Conservation (phyloP, 1,140 invertebrate species). For the Phymorhynchus buccinoides region DNA sequence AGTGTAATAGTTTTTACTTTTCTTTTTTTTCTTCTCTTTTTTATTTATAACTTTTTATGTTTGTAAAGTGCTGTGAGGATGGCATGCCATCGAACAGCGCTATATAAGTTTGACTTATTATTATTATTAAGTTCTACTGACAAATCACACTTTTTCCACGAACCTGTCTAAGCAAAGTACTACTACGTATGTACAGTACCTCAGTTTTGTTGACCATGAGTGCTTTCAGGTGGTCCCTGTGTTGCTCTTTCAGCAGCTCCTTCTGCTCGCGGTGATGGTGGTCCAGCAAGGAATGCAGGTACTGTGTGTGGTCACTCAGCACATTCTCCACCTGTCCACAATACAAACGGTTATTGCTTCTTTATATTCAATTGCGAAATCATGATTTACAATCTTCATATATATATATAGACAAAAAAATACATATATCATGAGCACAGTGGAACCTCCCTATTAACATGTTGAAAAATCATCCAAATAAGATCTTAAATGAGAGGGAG, state of each 20-base stretch:
- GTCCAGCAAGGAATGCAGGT: conserved; percentile 1
- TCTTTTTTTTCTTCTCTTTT: not conserved
- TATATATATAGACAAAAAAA: too few relatives aligned
- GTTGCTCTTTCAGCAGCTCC: not conserved
- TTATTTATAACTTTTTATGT: not conserved
- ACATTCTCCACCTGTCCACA: not conserved
- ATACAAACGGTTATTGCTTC: not conserved
- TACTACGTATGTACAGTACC: not conserved
- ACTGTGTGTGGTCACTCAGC: not conserved
- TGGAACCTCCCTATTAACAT: too few relatives aligned
- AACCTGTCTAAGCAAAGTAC: too few relatives aligned
- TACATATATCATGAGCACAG: too few relatives aligned
- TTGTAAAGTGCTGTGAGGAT: not conserved
- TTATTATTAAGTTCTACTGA: not conserved
- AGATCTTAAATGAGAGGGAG: too few relatives aligned
- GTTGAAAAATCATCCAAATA: too few relatives aligned
- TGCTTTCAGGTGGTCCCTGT: not conserved
- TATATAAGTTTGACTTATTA: not conserved
- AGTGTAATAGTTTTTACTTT: too few relatives aligned
- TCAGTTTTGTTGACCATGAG: not conserved
- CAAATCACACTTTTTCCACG: too few relatives aligned
- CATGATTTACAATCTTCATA: not conserved
- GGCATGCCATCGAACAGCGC: not conserved
- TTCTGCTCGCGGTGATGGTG: not conserved
- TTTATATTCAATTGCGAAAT: not conserved